Base-by-base conservation (phyloP, 2,888 invertebrate species). In the Lucinisca nassula region DNA sequence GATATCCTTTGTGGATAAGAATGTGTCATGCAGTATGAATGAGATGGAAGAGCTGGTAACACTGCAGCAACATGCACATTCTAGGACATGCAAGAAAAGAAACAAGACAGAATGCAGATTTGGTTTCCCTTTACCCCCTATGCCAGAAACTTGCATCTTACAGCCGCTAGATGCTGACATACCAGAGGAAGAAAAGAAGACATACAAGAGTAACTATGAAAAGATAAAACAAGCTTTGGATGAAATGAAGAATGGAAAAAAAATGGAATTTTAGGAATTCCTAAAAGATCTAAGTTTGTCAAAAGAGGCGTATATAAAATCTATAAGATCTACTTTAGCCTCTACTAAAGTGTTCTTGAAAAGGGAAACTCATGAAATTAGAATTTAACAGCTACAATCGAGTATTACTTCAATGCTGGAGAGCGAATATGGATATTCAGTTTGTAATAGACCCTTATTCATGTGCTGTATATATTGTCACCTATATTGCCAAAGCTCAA, bases 401-500 rank as follows among this genome's bases (percentile, higher is more conserved):
- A 70, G 10, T 8, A 0, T 55, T 78, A 10, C 40, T 85, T 24
- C 49, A 40, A 38, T 70, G 67, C 21, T 88, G 83, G 81, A 27
- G 87, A 32, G 90, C 76, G 0, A 76, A 76, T n/a, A 76, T 76
- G 76, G 76, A 76, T 30, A 6, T 76, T 0, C 76, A 76, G 40
- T 86, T 40, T 78, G 70, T 86, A 17, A 17, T 84, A 35, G 86
- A 86, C 72, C 72, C 77, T 4, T 88, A 82, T 83, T 79, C 85
- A 49, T 85, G 85, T 87, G 87, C 87, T 12, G 14, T 78, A 27
- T 89, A 91, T 73, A 83, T 92, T 40, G 77, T 84, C 2, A 21
- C 89, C 0, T 88, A 90, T 55, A 61, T 91, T 14, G 80, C 84
- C 17, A 91, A 92, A 51, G 49, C 77, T 30, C 87, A 90, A 45